Percentiles rank a stretch among this genome's conserved stretches.
Evolutionary conservation across 30 jellyfish, hydroid and myxozoan species (phyloP).

Genomic region (Turritopsis rubra): DNA sequence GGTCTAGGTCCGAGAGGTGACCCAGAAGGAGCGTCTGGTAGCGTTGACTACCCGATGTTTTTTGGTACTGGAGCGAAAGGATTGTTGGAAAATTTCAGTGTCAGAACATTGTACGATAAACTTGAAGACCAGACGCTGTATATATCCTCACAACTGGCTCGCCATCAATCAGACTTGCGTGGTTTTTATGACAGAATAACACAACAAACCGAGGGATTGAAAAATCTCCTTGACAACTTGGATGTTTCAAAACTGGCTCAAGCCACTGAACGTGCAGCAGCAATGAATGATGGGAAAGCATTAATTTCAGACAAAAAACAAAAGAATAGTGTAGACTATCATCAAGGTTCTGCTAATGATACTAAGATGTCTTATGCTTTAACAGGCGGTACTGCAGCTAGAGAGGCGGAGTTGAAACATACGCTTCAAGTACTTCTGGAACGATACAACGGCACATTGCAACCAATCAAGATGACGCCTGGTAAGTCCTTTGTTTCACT

Average conservation of each 20-base stretch:
- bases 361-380: slow-evolving; percentile 7
- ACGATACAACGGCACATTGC: slow-evolving; percentile 15
- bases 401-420: slow-evolving; percentile 56
- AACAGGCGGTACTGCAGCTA: slow-evolving; percentile 27
- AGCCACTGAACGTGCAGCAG: slow-evolving; percentile 85
- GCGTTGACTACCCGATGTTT: slow-evolving; percentile 44
- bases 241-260: slow-evolving; percentile 77
- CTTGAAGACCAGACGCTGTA: slow-evolving; percentile 95
- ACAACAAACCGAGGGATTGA: slow-evolving; percentile 96
- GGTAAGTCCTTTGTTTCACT: not conserved
- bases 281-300: slow-evolving; percentile 14
- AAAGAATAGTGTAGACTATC: not conserved
- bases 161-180: slow-evolving; percentile 92
- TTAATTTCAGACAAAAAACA: not conserved
- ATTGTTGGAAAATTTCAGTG: slow-evolving; percentile 90
- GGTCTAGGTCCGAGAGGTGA: slow-evolving; percentile 76
- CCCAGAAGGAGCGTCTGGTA: slow-evolving; percentile 54
- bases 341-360: not conserved
- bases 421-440: slow-evolving; percentile 59
- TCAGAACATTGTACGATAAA: slow-evolving; percentile 89
- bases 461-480: slow-evolving; percentile 5
- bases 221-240: slow-evolving; percentile 71
- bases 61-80: slow-evolving; percentile 34
- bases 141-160: slow-evolving; percentile 91
- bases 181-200: slow-evolving; percentile 92